Base-by-base conservation (phyloP, 2,113 vertebrate genomes). In the Lampris megalopsis region DNA sequence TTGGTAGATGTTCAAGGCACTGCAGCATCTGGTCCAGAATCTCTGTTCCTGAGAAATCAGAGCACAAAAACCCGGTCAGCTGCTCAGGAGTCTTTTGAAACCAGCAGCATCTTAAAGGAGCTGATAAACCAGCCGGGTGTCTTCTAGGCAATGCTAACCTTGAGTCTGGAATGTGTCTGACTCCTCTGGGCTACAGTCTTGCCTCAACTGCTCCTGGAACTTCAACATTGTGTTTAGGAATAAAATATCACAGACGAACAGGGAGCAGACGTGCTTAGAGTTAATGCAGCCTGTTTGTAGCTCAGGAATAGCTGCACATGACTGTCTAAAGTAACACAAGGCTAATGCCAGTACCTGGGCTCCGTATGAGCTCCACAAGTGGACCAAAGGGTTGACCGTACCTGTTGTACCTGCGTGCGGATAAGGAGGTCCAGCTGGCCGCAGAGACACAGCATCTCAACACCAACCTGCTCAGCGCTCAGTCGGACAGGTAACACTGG, bases 381-480 rank as follows among this genome's bases (percentile, higher is more conserved):
- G 4, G 7, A 7, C 2, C 4, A 45, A 5, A 4, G 7, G 43
- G 35, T 47, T 4, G 13, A 13, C 10, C 74, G 61, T 76, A 95
- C 94, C 92, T 95, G 93, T 68, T 94, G 91, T 75, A 94, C 94
- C 89, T 96, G 94, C 1, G 93, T 92, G 79, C 93, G 89, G 85
- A 95, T 92, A 67, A 95, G 91, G n/a, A 95, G 91, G 88, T 95
- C 94, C 83, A 95, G 91, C 66, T 95, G 94, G 48, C 92, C 91
- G 70, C 94, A 95, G 0, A 95, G 93, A 83, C 91, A 94, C 82
- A 94, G 54, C 92, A 96, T 95, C 91, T 96, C 95, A 84, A 95
- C 73, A 9, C 92, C 94, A 80, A 95, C 93, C 88, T 95, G 95
- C 71, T 94, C 92, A 5, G 92, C 89, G 82, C 91, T 94, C 85